Percentiles rank a stretch among this genome's conserved stretches.
Evolutionary conservation across 2,888 invertebrate genomes (phyloP).

Genomic region (Chouioia cunea): DNA sequence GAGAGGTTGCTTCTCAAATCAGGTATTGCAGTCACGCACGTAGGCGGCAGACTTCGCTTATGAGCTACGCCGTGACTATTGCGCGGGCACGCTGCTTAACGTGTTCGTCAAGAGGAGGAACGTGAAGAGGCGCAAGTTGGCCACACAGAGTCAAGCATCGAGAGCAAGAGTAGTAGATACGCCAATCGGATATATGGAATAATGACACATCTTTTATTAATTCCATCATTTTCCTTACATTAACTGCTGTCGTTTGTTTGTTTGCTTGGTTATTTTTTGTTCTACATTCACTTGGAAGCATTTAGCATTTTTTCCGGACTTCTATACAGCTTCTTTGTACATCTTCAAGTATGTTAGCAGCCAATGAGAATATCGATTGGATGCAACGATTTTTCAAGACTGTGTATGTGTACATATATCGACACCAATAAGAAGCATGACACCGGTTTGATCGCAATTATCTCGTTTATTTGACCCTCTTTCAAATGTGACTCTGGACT

Average conservation of each 20-base stretch:
- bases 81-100: conserved; percentile 74
- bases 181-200: conserved; percentile 65
- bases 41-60: conserved; percentile 84
- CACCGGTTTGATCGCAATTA: conserved; percentile 60
- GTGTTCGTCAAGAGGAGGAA: conserved; percentile 59
- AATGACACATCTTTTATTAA: conserved; percentile 60
- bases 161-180: conserved; percentile 59
- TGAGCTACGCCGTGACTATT: conserved; percentile 90
- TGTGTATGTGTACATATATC: conserved; percentile 57
- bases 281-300: conserved; percentile 19
- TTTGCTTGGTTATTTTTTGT: conserved; percentile 43
- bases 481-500: conserved; percentile 3
- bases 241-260: conserved; percentile 19
- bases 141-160: conserved; percentile 60
- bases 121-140: conserved; percentile 54
- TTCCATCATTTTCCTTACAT: conserved; percentile 35
- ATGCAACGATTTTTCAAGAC: conserved; percentile 41
- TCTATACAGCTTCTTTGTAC: conserved; percentile 49
- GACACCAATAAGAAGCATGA: conserved; percentile 67
- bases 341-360: conserved; percentile 30
- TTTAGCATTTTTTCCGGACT: conserved; percentile 46
- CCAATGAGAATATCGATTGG: conserved; percentile 30
- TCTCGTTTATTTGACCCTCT: conserved; percentile 18
- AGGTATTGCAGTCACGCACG: conserved; percentile 86
- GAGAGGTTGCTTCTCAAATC: conserved; percentile 82